Evolutionary conservation across 1,140 invertebrate species (phyloP).

Genomic region (Lerema accius): DNA sequence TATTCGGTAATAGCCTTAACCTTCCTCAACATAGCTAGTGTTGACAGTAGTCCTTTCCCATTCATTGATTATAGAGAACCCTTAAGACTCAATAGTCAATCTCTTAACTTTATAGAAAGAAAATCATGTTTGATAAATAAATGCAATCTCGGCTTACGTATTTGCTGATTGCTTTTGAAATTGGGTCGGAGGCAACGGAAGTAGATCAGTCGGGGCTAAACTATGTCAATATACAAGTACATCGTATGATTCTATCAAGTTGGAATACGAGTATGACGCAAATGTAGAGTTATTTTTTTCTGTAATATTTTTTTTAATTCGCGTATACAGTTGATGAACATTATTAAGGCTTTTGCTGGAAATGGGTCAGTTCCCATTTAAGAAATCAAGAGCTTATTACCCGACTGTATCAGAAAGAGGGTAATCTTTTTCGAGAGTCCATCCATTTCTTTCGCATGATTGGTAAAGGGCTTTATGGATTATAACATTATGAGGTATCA

Average conservation of each 20-base stretch:
- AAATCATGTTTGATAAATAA: not conserved
- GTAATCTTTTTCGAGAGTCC: too few species aligned
- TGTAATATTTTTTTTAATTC: too few species aligned
- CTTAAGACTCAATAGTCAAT: not conserved
- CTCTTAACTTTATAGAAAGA: not conserved
- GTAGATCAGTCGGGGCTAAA: not conserved
- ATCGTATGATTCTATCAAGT: not conserved
- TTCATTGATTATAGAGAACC: not conserved
- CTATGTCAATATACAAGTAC: not conserved
- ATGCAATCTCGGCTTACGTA: conserved; percentile 10
- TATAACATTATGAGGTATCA: too few species aligned
- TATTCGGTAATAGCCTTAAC: not conserved
- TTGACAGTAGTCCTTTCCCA: not conserved
- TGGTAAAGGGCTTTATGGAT: too few species aligned
- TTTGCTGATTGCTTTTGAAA: conserved; percentile 19
- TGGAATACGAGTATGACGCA: too few species aligned
- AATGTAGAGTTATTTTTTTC: too few species aligned
- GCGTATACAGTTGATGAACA: too few species aligned
- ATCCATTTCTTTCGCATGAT: too few species aligned
- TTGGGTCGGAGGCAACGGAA: conserved; percentile 10
- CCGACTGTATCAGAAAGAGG: too few species aligned
- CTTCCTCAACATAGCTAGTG: not conserved
- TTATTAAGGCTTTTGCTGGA: too few species aligned
- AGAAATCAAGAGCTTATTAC: too few species aligned
- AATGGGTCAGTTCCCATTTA: too few species aligned